Conservation (phyloP, 2,888 invertebrate species). For the Caenorhabditis sp. region DNA sequence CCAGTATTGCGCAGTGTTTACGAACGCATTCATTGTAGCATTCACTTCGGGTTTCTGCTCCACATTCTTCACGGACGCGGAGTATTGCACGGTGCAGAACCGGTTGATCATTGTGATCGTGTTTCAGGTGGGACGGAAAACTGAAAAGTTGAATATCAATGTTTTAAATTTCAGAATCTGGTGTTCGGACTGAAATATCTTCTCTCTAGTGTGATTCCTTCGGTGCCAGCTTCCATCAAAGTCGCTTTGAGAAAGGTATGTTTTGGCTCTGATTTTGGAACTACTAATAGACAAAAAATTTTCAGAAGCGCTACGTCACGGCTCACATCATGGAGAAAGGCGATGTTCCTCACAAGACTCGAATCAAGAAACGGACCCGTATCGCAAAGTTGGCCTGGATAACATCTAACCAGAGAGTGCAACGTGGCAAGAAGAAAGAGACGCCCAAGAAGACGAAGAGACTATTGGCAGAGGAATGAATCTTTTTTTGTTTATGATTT, state of each 20-base stretch:
- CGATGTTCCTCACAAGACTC: conserved; percentile 64
- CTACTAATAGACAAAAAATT: no score
- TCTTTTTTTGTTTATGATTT: no score
- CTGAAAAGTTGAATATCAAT: no score
- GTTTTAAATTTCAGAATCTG: conserved; percentile 72
- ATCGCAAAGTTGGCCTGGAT: conserved; percentile 71
- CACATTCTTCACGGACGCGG: conserved; percentile 63
- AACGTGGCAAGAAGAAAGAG: conserved; percentile 16
- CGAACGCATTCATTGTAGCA: conserved; percentile 84
- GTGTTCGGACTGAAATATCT: conserved; percentile 72
- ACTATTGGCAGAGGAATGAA: conserved; percentile 1
- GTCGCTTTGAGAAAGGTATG: conserved; percentile 69
- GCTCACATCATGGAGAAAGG: conserved; percentile 72
- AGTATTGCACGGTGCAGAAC: conserved; percentile 69
- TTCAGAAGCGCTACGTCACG: conserved; percentile 70
- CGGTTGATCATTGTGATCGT: conserved; percentile 73
- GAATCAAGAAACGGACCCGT: conserved; percentile 59
- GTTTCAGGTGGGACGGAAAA: conserved; percentile 65
- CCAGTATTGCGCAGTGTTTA: conserved; percentile 84
- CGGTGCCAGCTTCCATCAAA: conserved; percentile 66
- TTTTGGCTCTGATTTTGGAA: no score
- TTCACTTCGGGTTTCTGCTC: conserved; percentile 82
- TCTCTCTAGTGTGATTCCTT: conserved; percentile 71
- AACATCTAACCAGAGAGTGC: conserved; percentile 55
- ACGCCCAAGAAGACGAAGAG: conserved; percentile 4